These are phyloP conservation scores for Neotoma lepida DNA, from an alignment of 2,113 vertebrate species.

Conservation along the genomic window DNA sequence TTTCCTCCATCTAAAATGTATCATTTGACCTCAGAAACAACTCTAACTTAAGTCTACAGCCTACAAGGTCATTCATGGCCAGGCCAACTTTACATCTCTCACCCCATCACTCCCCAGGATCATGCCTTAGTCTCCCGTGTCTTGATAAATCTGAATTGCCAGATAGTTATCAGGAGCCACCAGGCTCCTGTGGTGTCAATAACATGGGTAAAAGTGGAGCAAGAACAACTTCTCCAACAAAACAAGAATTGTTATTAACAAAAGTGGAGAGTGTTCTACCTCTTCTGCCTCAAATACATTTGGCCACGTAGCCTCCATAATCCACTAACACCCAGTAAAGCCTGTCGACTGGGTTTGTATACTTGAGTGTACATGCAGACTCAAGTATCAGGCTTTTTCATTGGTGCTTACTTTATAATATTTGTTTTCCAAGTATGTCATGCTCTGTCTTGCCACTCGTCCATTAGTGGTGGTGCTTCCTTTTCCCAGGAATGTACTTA, in stretches of 20 bases:
- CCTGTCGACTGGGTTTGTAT: background rate
- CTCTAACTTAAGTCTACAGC: background rate
- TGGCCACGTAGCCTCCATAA: background rate
- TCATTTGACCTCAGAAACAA: background rate
- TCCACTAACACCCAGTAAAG: background rate
- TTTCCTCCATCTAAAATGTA: background rate
- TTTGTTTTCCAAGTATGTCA: background rate
- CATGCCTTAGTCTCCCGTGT: too few species aligned
- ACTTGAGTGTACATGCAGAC: background rate
- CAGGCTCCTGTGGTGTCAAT: background rate
- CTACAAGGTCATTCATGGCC: background rate
- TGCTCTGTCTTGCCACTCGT: background rate
- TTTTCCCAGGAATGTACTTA: background rate
- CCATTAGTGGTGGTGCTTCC: background rate
- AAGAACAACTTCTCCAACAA: slow-evolving; percentile 36
- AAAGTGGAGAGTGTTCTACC: background rate
- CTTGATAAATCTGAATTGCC: background rate
- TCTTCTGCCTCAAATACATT: background rate
- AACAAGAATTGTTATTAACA: background rate
- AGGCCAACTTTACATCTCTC: background rate
- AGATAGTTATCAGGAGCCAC: background rate
- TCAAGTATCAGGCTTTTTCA: background rate
- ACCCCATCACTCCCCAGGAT: background rate
- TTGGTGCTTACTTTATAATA: background rate
- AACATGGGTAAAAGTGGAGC: background rate